phyloP scores from a whole-genome alignment of 30 jellyfish, hydroid and myxozoan genomes.

The Catostylus mosaicus region DNA sequence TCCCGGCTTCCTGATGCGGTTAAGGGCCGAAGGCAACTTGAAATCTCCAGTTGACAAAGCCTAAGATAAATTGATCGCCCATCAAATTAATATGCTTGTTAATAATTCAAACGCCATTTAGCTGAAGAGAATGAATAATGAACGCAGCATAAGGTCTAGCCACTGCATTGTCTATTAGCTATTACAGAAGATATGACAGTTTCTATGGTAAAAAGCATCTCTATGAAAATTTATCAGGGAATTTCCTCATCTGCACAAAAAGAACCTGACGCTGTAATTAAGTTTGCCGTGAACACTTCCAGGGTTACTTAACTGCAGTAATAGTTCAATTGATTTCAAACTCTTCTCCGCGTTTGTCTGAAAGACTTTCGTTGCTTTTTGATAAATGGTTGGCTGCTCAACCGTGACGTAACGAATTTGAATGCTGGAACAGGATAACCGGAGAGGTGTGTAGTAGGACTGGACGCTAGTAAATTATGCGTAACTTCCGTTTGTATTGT shows the following conservation, averaged over 20 bases:
- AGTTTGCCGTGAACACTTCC: constrained; percentile 2
- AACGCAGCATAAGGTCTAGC: constrained; percentile 62
- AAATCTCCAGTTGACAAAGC: not conserved
- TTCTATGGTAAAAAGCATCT: not conserved
- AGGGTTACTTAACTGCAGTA: not conserved
- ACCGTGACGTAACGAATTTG: too few species aligned
- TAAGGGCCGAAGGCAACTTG: constrained; percentile 17
- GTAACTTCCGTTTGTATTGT: too few species aligned
- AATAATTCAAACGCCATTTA: constrained; percentile 66
- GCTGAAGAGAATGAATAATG: constrained; percentile 41
- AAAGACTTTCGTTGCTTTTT: too few species aligned
- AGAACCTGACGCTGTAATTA: not conserved
- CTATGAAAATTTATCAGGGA: not conserved
- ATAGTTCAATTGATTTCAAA: too few species aligned
- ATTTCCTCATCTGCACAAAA: not conserved
- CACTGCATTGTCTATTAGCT: constrained; percentile 17
- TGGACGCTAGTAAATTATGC: too few species aligned
- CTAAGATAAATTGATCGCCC: constrained; percentile 61
- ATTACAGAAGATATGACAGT: constrained; percentile 3
- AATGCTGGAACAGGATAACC: too few species aligned
- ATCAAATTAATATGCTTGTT: constrained; percentile 67
- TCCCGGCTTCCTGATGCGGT: constrained; percentile 31
- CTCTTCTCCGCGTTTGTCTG: too few species aligned
- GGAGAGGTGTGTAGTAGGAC: too few species aligned
- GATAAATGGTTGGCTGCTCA: too few species aligned